phyloP scores from a whole-genome alignment of 2,888 invertebrate species.

The Unio pictorum region DNA sequence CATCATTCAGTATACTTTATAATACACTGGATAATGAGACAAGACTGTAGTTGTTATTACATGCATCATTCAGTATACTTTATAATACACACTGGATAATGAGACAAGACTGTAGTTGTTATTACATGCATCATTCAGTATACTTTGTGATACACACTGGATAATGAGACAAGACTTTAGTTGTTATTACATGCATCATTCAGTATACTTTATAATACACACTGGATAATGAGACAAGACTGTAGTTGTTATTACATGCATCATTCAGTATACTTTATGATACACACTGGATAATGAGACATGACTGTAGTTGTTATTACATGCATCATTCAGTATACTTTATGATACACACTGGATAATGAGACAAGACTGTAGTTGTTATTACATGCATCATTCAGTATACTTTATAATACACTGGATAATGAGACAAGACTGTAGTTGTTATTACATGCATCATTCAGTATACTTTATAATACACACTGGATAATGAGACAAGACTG shows the following conservation, averaged over 20 bases:
- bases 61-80: not conserved
- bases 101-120: not conserved
- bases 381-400: not conserved
- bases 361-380: not conserved
- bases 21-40: too few relatives aligned
- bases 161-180: not conserved
- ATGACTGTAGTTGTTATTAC: not conserved
- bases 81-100: too few relatives aligned
- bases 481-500: too few relatives aligned
- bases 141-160: too few relatives aligned
- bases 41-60: not conserved
- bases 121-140: not conserved
- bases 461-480: too few relatives aligned
- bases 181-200: not conserved
- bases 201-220: too few relatives aligned
- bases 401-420: too few relatives aligned
- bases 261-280: not conserved
- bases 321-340: not conserved
- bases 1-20: not conserved
- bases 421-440: not conserved
- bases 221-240: too few relatives aligned
- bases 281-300: too few relatives aligned
- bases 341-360: too few relatives aligned
- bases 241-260: not conserved
- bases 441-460: not conserved